Percentiles rank a stretch among this genome's conserved stretches.
Evolutionary conservation across 1,140 invertebrate species (phyloP).

Genomic region (Drosophila hydei): DNA sequence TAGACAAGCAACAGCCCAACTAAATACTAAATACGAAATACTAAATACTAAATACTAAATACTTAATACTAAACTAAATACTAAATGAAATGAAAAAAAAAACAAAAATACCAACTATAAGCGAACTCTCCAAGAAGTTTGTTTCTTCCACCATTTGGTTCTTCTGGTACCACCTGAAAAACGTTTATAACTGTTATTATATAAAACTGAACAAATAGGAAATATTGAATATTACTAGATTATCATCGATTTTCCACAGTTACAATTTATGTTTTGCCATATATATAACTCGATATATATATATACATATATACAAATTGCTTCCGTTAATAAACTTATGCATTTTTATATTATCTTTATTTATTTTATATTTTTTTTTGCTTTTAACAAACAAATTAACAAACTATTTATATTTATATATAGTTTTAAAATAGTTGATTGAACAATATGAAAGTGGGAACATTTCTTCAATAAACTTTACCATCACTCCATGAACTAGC

Average conservation of each 20-base stretch:
- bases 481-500: slow-evolving; percentile 10
- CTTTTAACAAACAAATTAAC: too few species aligned
- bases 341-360: slow-evolving; percentile 44
- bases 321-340: slow-evolving; percentile 65
- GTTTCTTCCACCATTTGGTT: slow-evolving; percentile 73
- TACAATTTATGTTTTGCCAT: slow-evolving; percentile 33
- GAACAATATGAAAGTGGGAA: slow-evolving; percentile 14
- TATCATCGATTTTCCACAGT: slow-evolving; percentile 66
- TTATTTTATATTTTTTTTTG: not conserved
- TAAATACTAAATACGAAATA: slow-evolving; percentile 27
- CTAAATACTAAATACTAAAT: slow-evolving; percentile 9
- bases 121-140: slow-evolving; percentile 25
- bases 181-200: slow-evolving; percentile 1
- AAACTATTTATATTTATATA: not conserved
- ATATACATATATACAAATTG: slow-evolving; percentile 22
- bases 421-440: not conserved
- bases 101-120: slow-evolving; percentile 6
- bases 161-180: slow-evolving; percentile 67
- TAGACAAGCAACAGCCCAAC: slow-evolving; percentile 26
- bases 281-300: not conserved
- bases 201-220: slow-evolving; percentile 28
- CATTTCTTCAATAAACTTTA: slow-evolving; percentile 10
- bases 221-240: slow-evolving; percentile 41
- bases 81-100: slow-evolving; percentile 1
- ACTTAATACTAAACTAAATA: slow-evolving; percentile 18